A percentile compares a stretch with the other conserved stretches of the same genome.
Conservation (phyloP, 2,888 invertebrate species). For the Ceramica pisi region DNA sequence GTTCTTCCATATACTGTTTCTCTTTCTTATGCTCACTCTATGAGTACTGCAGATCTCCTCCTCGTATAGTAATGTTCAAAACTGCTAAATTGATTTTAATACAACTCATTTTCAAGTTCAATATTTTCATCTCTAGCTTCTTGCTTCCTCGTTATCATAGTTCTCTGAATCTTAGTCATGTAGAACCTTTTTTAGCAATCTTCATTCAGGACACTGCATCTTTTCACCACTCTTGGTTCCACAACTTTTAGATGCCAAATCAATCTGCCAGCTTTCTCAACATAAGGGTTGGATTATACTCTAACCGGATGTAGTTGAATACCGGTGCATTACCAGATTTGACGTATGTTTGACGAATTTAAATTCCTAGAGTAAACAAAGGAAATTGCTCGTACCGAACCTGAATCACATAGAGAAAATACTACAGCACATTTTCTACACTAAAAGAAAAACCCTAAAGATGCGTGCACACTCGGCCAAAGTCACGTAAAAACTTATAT, state of each 20-base stretch:
- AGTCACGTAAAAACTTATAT: constrained; percentile 66
- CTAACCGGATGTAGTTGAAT: not conserved
- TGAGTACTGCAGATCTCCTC: not conserved
- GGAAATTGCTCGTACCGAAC: not conserved
- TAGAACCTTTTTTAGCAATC: not conserved
- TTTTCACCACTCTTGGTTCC: not conserved
- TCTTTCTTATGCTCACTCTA: not conserved
- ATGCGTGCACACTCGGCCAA: constrained; percentile 73
- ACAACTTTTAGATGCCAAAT: not conserved
- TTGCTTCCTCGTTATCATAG: not conserved
- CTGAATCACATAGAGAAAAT: constrained; percentile 16
- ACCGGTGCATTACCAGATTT: too few relatives aligned
- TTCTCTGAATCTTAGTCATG: not conserved
- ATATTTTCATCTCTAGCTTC: not conserved
- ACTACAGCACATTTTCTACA: not conserved
- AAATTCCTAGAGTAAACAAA: not conserved
- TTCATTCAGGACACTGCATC: not conserved
- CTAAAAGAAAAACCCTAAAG: constrained; percentile 30
- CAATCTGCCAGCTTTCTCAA: not conserved
- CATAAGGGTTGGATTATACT: not conserved
- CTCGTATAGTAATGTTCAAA: not conserved
- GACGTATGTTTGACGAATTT: not conserved
- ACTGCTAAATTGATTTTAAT: not conserved
- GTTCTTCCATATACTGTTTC: not conserved
- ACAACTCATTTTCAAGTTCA: not conserved